Evolutionary conservation across 1,140 invertebrate species (phyloP).

Genomic region (Pachyrhynchus sulphureomaculatus): DNA sequence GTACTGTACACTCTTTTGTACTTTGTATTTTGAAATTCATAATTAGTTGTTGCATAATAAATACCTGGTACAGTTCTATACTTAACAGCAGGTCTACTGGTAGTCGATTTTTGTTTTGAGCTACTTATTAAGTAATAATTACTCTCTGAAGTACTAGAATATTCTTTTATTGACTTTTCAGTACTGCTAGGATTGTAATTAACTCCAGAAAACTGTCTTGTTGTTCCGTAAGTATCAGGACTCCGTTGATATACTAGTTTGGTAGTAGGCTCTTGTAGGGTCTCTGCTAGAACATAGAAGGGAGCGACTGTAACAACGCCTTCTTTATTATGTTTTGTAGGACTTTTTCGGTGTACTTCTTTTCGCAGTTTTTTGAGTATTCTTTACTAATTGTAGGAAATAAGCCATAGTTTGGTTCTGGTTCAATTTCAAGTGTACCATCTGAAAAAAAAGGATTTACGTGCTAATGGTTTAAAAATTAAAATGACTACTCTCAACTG

Average conservation of each 20-base stretch:
- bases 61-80: neutral
- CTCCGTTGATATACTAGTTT: constrained; percentile 27
- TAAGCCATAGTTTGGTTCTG: constrained; percentile 56
- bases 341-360: constrained; percentile 46
- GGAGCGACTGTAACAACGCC: constrained; percentile 31
- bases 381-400: constrained; percentile 59
- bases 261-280: constrained; percentile 27
- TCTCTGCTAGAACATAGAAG: constrained; percentile 35
- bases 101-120: constrained; percentile 2
- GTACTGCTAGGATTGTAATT: constrained; percentile 33
- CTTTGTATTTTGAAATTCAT: constrained; percentile 22
- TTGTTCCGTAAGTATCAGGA: constrained; percentile 38
- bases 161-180: constrained; percentile 5
- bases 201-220: constrained; percentile 38
- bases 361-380: constrained; percentile 59
- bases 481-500: neutral
- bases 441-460: constrained; percentile 44
- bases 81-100: neutral
- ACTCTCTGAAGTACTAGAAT: neutral
- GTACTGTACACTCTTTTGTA: constrained; percentile 20
- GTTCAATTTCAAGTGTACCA: constrained; percentile 57
- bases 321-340: constrained; percentile 14
- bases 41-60: constrained; percentile 23
- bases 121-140: constrained; percentile 17
- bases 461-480: constrained; percentile 1